Evolutionary conservation across 2,797 vertebrate genomes (phyloP).

Genomic region (Scyliorhinus canicula): DNA sequence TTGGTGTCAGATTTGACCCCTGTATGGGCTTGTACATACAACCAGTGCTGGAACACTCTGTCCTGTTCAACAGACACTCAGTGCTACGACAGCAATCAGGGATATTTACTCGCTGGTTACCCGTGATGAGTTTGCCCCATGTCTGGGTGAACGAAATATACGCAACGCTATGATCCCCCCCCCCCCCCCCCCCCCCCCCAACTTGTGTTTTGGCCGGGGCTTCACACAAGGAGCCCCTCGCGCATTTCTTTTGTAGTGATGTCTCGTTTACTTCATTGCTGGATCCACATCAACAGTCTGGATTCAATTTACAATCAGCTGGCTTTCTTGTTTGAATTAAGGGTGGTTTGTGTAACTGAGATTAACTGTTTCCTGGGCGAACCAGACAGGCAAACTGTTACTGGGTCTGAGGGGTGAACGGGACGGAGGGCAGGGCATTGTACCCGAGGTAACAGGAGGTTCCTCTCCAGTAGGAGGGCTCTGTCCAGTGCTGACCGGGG

Average conservation of each 20-base stretch:
- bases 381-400: neutral
- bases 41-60: neutral
- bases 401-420: neutral
- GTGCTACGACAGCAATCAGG: neutral
- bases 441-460: too few species aligned
- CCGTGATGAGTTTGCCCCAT: too few species aligned
- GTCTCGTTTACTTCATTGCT: neutral
- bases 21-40: neutral
- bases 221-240: too few species aligned
- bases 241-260: neutral
- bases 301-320: neutral
- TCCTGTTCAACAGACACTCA: neutral
- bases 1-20: too few species aligned
- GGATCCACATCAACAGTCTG: neutral
- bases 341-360: neutral
- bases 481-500: neutral
- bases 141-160: too few species aligned
- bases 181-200: too few species aligned
- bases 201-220: too few species aligned
- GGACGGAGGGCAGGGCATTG: neutral
- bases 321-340: neutral
- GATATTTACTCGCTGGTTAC: too few species aligned
- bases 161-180: neutral
- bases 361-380: neutral
- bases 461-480: too few species aligned